These are phyloP conservation scores for Orthonevra nobilis DNA, from an alignment of 2,888 invertebrate genomes.

Conservation along the genomic window DNA sequence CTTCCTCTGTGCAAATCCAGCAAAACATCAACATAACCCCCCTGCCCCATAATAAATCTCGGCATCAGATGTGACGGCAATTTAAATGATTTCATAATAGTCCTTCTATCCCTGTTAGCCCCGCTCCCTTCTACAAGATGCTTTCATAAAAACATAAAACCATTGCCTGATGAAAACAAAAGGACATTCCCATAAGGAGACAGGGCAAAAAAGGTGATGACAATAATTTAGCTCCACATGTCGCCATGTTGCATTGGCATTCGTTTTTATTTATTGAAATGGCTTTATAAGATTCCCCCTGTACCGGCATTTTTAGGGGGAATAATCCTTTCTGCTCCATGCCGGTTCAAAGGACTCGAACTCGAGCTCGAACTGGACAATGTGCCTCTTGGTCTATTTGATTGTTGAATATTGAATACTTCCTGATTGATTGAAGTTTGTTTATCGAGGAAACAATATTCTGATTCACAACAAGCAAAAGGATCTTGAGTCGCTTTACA, in stretches of 20 bases:
- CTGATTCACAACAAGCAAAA: slow-evolving; percentile 24
- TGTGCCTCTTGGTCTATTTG: slow-evolving; percentile 66
- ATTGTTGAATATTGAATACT: slow-evolving; percentile 72
- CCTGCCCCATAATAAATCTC: slow-evolving; percentile 50
- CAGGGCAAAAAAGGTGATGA: slow-evolving; percentile 58
- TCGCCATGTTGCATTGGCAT: slow-evolving; percentile 72
- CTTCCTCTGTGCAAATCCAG: not conserved
- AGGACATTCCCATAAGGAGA: slow-evolving; percentile 57
- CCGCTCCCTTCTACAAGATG: not conserved
- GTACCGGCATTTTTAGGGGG: no score
- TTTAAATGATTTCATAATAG: slow-evolving; percentile 70
- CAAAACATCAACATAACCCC: not conserved
- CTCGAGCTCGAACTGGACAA: not conserved
- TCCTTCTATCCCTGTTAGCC: slow-evolving; percentile 4
- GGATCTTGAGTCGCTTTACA: slow-evolving; percentile 25
- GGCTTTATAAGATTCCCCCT: slow-evolving; percentile 52
- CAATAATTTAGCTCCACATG: slow-evolving; percentile 70
- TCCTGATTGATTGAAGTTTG: slow-evolving; percentile 71
- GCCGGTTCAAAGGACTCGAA: not conserved
- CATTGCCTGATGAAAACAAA: slow-evolving; percentile 48
- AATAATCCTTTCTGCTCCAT: slow-evolving; percentile 42
- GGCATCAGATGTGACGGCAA: slow-evolving; percentile 70
- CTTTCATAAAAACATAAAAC: slow-evolving; percentile 50
- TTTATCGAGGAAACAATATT: slow-evolving; percentile 53
- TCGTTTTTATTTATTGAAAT: slow-evolving; percentile 69